Evolutionary conservation across 2,888 invertebrate species (phyloP).

Genomic region (Callosobruchus maculatus): DNA sequence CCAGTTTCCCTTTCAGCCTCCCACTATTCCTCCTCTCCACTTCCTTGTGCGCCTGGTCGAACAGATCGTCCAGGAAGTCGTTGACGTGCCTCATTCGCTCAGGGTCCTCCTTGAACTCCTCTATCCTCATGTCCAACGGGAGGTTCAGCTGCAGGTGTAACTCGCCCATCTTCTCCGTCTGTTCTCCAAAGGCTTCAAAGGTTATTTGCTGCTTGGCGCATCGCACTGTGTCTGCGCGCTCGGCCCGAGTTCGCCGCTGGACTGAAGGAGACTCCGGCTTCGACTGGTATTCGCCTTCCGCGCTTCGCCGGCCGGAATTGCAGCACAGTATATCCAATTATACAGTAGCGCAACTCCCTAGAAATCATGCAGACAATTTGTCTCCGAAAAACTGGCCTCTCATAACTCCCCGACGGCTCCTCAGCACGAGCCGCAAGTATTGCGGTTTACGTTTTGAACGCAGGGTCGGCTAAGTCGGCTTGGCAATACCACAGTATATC

Average conservation of each 20-base stretch:
- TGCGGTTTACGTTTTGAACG: too few relatives aligned
- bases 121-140: slow-evolving; percentile 41
- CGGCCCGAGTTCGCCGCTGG: background rate
- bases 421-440: too few relatives aligned
- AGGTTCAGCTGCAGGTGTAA: slow-evolving; percentile 39
- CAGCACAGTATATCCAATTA: too few relatives aligned
- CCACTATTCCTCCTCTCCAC: slow-evolving; percentile 36
- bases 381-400: too few relatives aligned
- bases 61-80: slow-evolving; percentile 44
- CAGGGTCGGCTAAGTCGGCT: too few relatives aligned
- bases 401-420: too few relatives aligned
- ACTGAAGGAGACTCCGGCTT: background rate
- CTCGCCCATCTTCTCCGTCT: slow-evolving; percentile 33
- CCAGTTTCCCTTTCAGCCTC: slow-evolving; percentile 37
- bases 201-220: background rate
- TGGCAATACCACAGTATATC: too few relatives aligned
- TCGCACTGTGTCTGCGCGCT: background rate
- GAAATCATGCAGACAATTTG: too few relatives aligned
- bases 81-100: slow-evolving; percentile 46
- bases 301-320: background rate
- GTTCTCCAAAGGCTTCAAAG: background rate
- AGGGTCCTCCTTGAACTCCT: slow-evolving; percentile 45
- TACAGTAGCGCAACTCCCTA: too few relatives aligned
- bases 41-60: slow-evolving; percentile 45
- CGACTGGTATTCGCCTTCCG: background rate